A percentile compares a stretch with the other conserved stretches of the same genome.
These are phyloP conservation scores for Buceros bicornis DNA, from an alignment of 2,797 vertebrate genomes.

Conservation along the genomic window DNA sequence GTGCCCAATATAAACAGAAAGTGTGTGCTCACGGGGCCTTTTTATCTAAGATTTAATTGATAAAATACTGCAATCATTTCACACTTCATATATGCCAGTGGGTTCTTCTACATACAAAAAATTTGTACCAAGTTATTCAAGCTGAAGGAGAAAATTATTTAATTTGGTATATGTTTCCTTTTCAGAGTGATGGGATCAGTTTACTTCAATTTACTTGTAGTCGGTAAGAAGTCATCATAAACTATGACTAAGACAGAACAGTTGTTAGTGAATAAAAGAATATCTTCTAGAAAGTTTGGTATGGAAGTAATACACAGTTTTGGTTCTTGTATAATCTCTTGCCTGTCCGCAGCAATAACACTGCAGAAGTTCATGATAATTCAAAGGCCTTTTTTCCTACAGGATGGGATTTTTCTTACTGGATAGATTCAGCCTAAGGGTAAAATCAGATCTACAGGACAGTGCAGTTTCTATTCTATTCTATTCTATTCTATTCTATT, in stretches of 20 bases:
- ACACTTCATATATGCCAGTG: background rate
- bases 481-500: no score
- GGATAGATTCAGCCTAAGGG: background rate
- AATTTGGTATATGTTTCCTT: background rate
- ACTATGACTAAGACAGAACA: background rate
- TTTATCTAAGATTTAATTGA: background rate
- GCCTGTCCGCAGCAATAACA: background rate
- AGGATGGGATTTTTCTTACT: background rate
- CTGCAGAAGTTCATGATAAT: background rate
- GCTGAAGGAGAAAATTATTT: background rate
- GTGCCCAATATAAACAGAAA: background rate
- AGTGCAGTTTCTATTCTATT: background rate
- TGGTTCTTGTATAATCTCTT: background rate
- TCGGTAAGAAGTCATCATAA: background rate
- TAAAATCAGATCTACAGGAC: background rate
- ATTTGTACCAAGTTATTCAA: background rate
- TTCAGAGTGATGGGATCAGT: background rate
- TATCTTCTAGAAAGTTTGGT: background rate
- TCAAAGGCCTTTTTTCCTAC: background rate
- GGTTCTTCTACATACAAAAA: background rate
- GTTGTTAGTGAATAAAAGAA: background rate
- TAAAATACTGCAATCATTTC: background rate
- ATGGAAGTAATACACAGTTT: background rate
- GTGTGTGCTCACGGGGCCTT: background rate
- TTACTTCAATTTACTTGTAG: background rate